These are phyloP conservation scores for Luehdorfia chinensis DNA, from an alignment of 1,140 invertebrate genomes.

Conservation along the genomic window DNA sequence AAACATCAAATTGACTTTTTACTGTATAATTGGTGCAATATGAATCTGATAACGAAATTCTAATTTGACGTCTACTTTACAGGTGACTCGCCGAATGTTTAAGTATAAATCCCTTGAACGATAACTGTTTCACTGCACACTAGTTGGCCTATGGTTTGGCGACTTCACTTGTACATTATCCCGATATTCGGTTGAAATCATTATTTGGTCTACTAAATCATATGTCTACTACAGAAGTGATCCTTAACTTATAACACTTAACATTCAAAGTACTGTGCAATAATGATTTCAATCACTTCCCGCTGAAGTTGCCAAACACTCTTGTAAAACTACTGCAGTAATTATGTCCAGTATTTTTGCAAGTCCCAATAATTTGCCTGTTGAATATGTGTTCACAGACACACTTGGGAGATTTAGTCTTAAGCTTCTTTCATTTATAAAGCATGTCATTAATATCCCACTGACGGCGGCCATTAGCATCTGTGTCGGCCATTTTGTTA, in stretches of 20 bases:
- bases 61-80: conserved; percentile 75
- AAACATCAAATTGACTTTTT: conserved; percentile 36
- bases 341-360: conserved; percentile 56
- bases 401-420: conserved; percentile 66
- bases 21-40: conserved; percentile 56
- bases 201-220: conserved; percentile 19
- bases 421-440: conserved; percentile 72
- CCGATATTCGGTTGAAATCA: conserved; percentile 29
- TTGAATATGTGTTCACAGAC: conserved; percentile 60
- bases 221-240: too few species aligned
- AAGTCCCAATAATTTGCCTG: conserved; percentile 67
- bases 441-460: conserved; percentile 71
- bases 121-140: conserved; percentile 65
- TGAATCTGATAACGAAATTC: conserved; percentile 69
- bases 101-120: conserved; percentile 68
- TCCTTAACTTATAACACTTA: neutral
- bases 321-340: conserved; percentile 57
- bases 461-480: conserved; percentile 42
- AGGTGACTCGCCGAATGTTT: conserved; percentile 75
- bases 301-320: conserved; percentile 46
- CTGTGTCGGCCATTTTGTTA: conserved; percentile 13
- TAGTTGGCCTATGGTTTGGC: conserved; percentile 50
- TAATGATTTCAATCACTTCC: conserved; percentile 44
- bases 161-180: conserved; percentile 40
- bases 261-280: neutral